Evolutionary conservation across 2,888 invertebrate species (phyloP).

Genomic region (Brenthis ino): DNA sequence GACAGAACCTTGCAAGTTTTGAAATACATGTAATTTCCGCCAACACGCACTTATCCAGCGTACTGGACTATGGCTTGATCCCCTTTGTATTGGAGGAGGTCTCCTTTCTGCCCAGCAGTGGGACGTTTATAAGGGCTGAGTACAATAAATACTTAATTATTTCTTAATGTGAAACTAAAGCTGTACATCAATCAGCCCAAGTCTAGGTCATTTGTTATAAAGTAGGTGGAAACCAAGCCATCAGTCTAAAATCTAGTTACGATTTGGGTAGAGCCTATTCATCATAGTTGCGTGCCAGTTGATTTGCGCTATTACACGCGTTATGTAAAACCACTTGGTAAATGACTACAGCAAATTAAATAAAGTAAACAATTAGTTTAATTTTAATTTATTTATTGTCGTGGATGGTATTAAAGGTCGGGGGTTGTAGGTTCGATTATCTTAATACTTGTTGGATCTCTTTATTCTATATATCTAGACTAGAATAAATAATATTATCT

Average conservation of each 20-base stretch:
- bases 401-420: neutral
- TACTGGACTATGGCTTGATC: no score
- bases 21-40: no score
- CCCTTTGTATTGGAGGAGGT: no score
- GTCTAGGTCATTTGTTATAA: slow-evolving; percentile 1
- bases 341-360: slow-evolving; percentile 12
- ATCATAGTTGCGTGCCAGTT: slow-evolving; percentile 20
- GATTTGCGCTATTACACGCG: slow-evolving; percentile 2
- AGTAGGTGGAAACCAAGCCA: slow-evolving; percentile 14
- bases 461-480: no score
- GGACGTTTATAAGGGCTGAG: no score
- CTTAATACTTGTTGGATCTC: no score
- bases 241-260: slow-evolving; percentile 22
- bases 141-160: no score
- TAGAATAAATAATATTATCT: no score
- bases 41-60: no score
- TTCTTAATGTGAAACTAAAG: no score
- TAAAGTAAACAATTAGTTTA: slow-evolving; percentile 7
- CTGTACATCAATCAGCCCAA: slow-evolving; percentile 7
- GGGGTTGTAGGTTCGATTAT: neutral
- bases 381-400: neutral
- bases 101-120: no score
- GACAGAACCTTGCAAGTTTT: no score
- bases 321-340: slow-evolving; percentile 7
- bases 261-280: slow-evolving; percentile 14